Percentiles rank a stretch among this genome's conserved stretches.
phyloP scores from a whole-genome alignment of 2,888 invertebrate species.

The Cantharis lateralis region DNA sequence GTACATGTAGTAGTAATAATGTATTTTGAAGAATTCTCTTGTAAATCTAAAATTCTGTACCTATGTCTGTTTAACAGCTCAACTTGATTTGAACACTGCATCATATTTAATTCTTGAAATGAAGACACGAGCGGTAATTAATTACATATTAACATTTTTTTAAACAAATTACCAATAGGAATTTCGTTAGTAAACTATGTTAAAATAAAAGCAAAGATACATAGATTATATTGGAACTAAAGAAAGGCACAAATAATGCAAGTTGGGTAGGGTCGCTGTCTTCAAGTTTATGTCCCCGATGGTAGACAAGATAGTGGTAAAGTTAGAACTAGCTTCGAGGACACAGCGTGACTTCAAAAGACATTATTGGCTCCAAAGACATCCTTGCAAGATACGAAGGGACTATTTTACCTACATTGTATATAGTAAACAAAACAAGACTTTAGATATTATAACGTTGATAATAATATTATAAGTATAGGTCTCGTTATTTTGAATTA shows the following conservation, averaged over 20 bases:
- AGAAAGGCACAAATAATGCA: conserved; percentile 6
- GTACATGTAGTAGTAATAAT: too few species aligned
- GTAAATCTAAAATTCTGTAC: not conserved
- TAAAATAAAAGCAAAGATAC: not conserved
- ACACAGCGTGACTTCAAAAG: conserved; percentile 41
- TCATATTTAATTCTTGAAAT: not conserved
- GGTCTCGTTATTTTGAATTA: not conserved
- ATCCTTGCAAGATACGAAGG: conserved; percentile 14
- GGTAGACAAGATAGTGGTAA: conserved; percentile 41
- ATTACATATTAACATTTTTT: not conserved
- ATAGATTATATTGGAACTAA: not conserved
- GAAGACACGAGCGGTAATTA: not conserved
- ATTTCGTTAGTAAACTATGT: not conserved
- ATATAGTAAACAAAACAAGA: not conserved
- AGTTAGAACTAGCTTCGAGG: conserved; percentile 28
- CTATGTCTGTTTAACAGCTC: not conserved
- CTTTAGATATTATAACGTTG: not conserved
- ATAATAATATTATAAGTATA: not conserved
- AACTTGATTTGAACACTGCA: too few species aligned
- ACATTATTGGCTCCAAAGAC: conserved; percentile 37
- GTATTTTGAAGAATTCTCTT: not conserved
- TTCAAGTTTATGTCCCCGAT: conserved; percentile 42
- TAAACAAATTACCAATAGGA: not conserved
- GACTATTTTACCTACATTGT: not conserved
- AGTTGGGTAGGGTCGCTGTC: conserved; percentile 18